A percentile compares a stretch with the other conserved stretches of the same genome.
These are phyloP conservation scores for Epinephelus malabaricus DNA, from an alignment of 2,797 vertebrate genomes.

Conservation along the genomic window DNA sequence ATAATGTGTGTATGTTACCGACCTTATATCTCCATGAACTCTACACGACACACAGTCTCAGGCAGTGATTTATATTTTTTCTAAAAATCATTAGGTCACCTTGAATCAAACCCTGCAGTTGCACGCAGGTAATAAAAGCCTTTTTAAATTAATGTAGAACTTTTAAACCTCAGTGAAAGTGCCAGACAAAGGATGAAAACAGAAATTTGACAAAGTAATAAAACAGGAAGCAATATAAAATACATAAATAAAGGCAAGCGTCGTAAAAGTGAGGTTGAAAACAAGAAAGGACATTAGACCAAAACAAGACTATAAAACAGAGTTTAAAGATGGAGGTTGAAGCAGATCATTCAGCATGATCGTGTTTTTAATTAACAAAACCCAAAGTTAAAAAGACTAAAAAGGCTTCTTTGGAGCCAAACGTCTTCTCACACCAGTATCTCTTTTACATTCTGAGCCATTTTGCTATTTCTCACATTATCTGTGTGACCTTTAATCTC, in stretches of 20 bases:
- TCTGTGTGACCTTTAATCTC: slow-evolving; percentile 20
- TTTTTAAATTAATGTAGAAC: background rate
- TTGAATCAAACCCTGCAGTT: background rate
- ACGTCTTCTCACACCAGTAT: background rate
- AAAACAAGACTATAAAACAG: slow-evolving; percentile 10
- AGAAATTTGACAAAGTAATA: background rate
- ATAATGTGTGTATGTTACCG: background rate
- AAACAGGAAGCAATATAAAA: background rate
- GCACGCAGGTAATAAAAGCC: background rate
- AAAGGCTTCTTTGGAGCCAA: too few relatives aligned
- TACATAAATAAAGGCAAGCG: background rate
- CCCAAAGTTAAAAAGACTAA: background rate
- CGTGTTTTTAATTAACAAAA: background rate
- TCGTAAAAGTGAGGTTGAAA: background rate
- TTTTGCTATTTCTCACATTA: background rate
- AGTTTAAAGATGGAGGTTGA: background rate
- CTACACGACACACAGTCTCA: too few relatives aligned
- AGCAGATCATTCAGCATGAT: background rate
- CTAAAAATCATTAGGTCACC: background rate
- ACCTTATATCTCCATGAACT: background rate
- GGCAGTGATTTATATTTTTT: background rate
- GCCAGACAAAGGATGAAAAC: slow-evolving; percentile 2
- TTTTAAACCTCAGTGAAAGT: background rate
- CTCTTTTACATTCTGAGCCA: background rate
- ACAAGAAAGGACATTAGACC: background rate